A percentile compares a stretch with the other conserved stretches of the same genome.
These are phyloP conservation scores for Aplochiton taeniatus DNA, from an alignment of 2,797 vertebrate genomes.

Conservation along the genomic window DNA sequence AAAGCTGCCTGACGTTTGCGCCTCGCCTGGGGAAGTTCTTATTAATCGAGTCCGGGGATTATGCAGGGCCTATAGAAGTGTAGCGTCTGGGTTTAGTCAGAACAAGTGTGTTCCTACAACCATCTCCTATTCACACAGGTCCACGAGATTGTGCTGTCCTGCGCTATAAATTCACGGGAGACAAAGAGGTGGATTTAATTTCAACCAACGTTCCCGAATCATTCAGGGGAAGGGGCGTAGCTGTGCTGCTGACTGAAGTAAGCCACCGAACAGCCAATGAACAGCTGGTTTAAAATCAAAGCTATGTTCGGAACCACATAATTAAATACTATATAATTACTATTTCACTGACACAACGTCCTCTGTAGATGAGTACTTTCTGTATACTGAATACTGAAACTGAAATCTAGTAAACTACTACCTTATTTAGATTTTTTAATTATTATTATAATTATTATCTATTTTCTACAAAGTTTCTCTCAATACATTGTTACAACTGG, in stretches of 20 bases:
- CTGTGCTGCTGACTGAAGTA: constrained; percentile 69
- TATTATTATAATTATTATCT: too few relatives aligned
- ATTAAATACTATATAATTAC: too few relatives aligned
- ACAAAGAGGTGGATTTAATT: constrained; percentile 65
- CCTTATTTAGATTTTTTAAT: too few relatives aligned
- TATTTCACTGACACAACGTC: too few relatives aligned
- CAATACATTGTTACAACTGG: too few relatives aligned
- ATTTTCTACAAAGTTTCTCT: too few relatives aligned
- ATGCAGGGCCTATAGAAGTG: neutral
- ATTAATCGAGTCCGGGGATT: constrained; percentile 30
- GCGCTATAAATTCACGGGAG: constrained; percentile 58
- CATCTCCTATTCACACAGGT: constrained; percentile 34
- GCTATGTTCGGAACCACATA: too few relatives aligned
- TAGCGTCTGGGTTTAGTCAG: too few relatives aligned
- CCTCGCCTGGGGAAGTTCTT: neutral
- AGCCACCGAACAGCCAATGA: neutral
- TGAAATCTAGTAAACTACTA: too few relatives aligned
- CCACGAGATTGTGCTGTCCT: constrained; percentile 49
- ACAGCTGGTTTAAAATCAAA: too few relatives aligned
- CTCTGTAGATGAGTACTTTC: too few relatives aligned
- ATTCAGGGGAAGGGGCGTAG: constrained; percentile 67
- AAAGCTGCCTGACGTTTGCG: neutral
- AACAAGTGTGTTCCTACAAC: neutral
- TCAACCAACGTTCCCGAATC: constrained; percentile 70
- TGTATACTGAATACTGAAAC: too few relatives aligned